Percentiles rank a stretch among this genome's conserved stretches.
Evolutionary conservation across 2,113 vertebrate genomes (phyloP).

Genomic region (Pogona vitticeps): DNA sequence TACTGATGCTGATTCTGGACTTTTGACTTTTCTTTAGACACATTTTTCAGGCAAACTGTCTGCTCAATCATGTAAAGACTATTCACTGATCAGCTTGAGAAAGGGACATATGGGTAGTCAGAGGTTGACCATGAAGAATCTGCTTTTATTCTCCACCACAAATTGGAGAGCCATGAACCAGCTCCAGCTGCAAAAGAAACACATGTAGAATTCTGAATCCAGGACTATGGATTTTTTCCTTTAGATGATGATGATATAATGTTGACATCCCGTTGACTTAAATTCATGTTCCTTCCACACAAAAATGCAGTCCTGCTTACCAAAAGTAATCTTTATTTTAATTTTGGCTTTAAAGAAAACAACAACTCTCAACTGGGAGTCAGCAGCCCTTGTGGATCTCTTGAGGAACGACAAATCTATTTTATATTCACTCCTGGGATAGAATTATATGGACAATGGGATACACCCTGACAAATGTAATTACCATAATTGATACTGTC

Average conservation of each 20-base stretch:
- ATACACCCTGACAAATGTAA: neutral
- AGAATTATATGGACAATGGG: neutral
- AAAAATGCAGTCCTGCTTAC: neutral
- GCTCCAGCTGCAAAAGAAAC: neutral
- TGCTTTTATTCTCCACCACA: too few relatives aligned
- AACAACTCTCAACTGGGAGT: neutral
- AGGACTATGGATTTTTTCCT: neutral
- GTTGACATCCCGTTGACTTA: neutral
- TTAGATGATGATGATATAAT: neutral
- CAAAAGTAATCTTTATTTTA: neutral
- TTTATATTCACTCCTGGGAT: neutral
- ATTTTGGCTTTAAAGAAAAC: too few relatives aligned
- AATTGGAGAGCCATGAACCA: too few relatives aligned
- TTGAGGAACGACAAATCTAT: neutral
- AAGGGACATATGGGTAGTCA: too few relatives aligned
- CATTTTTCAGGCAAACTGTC: neutral
- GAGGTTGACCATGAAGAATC: too few relatives aligned
- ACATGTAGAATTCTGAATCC: neutral
- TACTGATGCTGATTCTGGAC: neutral
- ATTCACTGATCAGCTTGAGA: neutral
- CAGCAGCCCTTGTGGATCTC: too few relatives aligned
- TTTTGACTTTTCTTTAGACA: neutral
- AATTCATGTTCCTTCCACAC: neutral
- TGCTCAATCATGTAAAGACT: neutral
- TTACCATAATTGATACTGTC: neutral